phyloP scores from a whole-genome alignment of 2,113 vertebrate genomes.

The Nothobranchius kuhntae region DNA sequence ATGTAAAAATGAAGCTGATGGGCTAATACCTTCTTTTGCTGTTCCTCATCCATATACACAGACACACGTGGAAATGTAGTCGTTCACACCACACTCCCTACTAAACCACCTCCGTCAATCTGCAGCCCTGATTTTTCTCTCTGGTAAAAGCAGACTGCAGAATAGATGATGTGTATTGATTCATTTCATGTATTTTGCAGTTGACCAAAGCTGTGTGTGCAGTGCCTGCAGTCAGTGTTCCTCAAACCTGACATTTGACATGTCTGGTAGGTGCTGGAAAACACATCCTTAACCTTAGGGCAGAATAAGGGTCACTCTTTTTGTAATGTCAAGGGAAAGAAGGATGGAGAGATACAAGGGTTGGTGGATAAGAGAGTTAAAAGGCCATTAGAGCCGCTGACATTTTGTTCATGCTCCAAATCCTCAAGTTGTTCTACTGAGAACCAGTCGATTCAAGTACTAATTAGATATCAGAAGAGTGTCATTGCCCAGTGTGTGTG shows the following conservation, averaged over 20 bases:
- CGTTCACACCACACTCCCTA: constrained; percentile 23
- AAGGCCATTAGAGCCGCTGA: constrained; percentile 62
- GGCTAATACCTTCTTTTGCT: constrained; percentile 29
- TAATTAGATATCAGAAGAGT: constrained; percentile 76
- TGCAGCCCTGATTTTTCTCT: constrained; percentile 33
- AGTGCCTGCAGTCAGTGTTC: constrained; percentile 22
- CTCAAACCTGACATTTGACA: constrained; percentile 32
- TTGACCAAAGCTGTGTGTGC: constrained; percentile 38
- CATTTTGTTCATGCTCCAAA: constrained; percentile 69
- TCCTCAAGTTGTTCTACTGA: constrained; percentile 73
- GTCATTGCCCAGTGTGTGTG: constrained; percentile 58
- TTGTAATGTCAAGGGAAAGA: constrained; percentile 19
- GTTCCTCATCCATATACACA: constrained; percentile 1
- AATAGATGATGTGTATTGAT: constrained; percentile 19
- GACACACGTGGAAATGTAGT: constrained; percentile 14
- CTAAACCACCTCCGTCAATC: constrained; percentile 17
- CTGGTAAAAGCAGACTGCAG: constrained; percentile 32
- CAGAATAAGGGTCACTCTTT: not conserved
- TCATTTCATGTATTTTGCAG: constrained; percentile 37
- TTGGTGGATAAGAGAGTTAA: constrained; percentile 40
- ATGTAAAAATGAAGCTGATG: constrained; percentile 62
- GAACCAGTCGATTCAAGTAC: constrained; percentile 68
- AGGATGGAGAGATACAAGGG: constrained; percentile 30
- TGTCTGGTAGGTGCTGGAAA: constrained; percentile 18
- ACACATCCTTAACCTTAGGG: constrained; percentile 24